Base-by-base conservation (phyloP, 2,888 invertebrate genomes). In the Cephus runcator region DNA sequence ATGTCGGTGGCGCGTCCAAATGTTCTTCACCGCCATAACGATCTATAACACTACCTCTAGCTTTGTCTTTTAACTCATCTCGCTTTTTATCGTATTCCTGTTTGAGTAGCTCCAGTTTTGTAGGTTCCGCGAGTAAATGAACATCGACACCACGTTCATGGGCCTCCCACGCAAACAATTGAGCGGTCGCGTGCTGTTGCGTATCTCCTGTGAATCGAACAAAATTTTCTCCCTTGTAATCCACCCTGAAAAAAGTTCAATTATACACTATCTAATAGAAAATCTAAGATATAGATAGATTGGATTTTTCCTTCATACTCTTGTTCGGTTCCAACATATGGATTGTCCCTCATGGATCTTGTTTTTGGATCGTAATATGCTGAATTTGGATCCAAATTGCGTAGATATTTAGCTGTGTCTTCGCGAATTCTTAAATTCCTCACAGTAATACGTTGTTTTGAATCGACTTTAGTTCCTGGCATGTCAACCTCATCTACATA, bases 361-460 rank as follows among this genome's bases (percentile, higher is more conserved):
- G 99, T 99, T 93, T 99, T 99, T 0, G 99, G 99, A 92, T 99
- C 99, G 92, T 99, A 99, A 92, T 98, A 99, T 0, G 99, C 99
- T 0, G 99, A 99, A 91, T 98, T 98, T 0, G 97, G 97, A 93
- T 99, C 98, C 88, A 99, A 93, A 92, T 99, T 99, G 79, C 98
- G 93, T 81, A 99, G 92, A 92, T 99, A 99, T 92, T 99, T 99
- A 0, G 99, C 99, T 0, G 99, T 99, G 91, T 99, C 99, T 92
- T 99, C 99, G 86, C 99, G 94, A 85, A 99, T 99, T 87, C 99
- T 95, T 85, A 99, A 93, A 93, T 99, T 99, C 86, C 99, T 93
- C 4, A 99, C 99, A 23, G 99, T 99, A 90, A 99, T 99, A 85
- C 99, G 95, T 91, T 99, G 99, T 92, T 99, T 99, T 4, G 98